Base-by-base conservation (phyloP, 2,797 vertebrate species). In the Sebastes oblongus region DNA sequence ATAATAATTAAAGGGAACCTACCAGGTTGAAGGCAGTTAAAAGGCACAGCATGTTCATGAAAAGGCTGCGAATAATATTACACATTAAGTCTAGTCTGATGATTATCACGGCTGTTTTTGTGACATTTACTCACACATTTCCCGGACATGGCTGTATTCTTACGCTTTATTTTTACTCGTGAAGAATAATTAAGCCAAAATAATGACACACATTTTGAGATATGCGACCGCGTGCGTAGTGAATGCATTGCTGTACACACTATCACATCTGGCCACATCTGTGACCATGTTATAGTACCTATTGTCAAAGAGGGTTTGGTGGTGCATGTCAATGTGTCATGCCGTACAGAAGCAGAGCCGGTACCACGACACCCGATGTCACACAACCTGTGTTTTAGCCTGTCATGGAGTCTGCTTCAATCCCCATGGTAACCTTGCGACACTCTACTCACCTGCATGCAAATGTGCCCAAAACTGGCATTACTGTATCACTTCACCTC, bases 1-100 rank as follows among this genome's bases (percentile, higher is more conserved):
- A 30, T 75, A 24, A 78, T 66, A 76, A 78, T 81, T 59, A 29
- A 75, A 56, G 32, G 22, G 46, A 69, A 62, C 22, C 42, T 59
- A 70, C 60, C 81, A 55, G 55, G 46, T 50, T 76, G 30, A 70
- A 54, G 22, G 34, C 24, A 4, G 70, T 60, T 75, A 39, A 81
- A 80, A 60, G 32, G 22, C 58, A 59, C 55, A 66, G 67, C 72
- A 22, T 75, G 75, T 27, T 66, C 66, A 73, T n/a, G 24, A 66
- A 75, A 77, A 65, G 52, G 61, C 55, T 67, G 42, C 61, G 29
- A 29, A 36, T 60, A 68, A 66, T 73, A 46, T 62, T 62, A 62
- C 42, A 62, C 29, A 46, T 77, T 42, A 36, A 10, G 39, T 65
- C 30, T 36, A 25, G 27, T 16, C 55, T 25, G 66, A 25, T 66